Evolutionary conservation across 2,888 invertebrate genomes (phyloP), one percentile per base, ranked within the genome.

Genomic region (Leptura quadrifasciata): DNA sequence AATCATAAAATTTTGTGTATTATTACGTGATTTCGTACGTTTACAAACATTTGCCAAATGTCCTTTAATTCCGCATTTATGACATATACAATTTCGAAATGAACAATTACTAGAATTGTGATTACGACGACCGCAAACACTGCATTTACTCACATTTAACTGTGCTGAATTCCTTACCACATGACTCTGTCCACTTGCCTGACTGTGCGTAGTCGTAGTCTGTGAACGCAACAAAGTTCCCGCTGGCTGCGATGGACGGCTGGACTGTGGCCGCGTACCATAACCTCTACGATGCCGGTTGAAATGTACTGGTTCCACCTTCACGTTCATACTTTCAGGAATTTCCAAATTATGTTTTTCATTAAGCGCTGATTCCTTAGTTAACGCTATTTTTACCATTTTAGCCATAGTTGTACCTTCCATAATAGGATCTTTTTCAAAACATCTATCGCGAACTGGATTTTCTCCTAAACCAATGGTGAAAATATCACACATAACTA

Each of bases 361-460:
- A 10, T 61, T 58, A 5, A 77, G 47, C 5, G 75, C 57, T 8
- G 77, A 61, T 60, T 77, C 77, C 39, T 75, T 75, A 15, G 72
- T 39, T 17, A 74, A 15, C 17, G 70, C 57, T 21, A 67, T 17
- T 61, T 72, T 78, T 15, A 78, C 60, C 31, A 75, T 57, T 17
- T 60, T 6, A 54, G 27, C 31, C 4, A 71, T 52, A n/a, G 35
- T 72, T 18, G 57, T 47, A 8, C 6, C 20, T 0, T n/a, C 27
- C 54, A 24, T 69, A n/a, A 64, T 55, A 15, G 76, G 70, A 70
- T 78, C 76, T 64, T 73, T 73, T 52, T 78, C 78, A 67, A 78
- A 76, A 17, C 76, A 52, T 1, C 73, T 61, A 31, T 76, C 77
- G 68, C 75, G 68, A 18, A 76, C 54, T 60, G 69, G 69, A 17